phyloP scores from a whole-genome alignment of 1,140 invertebrate species.

The Potamilus streckersoni region DNA sequence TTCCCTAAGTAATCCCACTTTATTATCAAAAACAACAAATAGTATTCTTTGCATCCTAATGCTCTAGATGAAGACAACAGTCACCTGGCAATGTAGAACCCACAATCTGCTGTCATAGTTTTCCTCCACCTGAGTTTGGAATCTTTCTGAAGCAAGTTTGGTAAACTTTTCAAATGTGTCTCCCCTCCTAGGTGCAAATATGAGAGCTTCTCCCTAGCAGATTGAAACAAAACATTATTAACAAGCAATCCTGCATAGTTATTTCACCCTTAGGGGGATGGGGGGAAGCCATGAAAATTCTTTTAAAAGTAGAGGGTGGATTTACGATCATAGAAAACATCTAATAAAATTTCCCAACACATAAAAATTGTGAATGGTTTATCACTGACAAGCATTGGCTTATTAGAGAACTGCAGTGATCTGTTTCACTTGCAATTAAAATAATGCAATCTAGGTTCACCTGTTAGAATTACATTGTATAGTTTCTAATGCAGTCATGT shows the following conservation, averaged over 20 bases:
- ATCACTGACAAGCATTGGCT: too few species aligned
- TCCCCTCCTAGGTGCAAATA: conserved; percentile 83
- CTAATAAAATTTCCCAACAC: too few species aligned
- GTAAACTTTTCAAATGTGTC: conserved; percentile 80
- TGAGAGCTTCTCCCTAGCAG: conserved; percentile 74
- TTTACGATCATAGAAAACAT: too few species aligned
- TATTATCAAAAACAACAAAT: not conserved
- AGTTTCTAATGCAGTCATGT: too few species aligned
- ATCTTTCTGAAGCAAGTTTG: conserved; percentile 53
- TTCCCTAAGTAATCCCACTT: not conserved
- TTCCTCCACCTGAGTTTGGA: conserved; percentile 40
- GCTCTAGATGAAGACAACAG: conserved; percentile 10
- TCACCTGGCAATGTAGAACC: conserved; percentile 52
- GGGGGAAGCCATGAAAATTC: too few species aligned
- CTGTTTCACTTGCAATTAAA: too few species aligned
- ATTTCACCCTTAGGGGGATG: not conserved
- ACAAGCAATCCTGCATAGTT: not conserved
- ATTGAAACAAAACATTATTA: conserved; percentile 12
- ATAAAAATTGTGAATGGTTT: too few species aligned
- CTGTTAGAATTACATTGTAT: too few species aligned
- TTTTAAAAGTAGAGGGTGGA: too few species aligned
- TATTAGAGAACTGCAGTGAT: too few species aligned
- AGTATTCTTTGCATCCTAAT: not conserved
- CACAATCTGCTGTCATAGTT: conserved; percentile 53
- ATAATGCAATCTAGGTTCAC: too few species aligned